Evolutionary conservation across 2,888 invertebrate genomes (phyloP).

Genomic region (Tillus elongatus): DNA sequence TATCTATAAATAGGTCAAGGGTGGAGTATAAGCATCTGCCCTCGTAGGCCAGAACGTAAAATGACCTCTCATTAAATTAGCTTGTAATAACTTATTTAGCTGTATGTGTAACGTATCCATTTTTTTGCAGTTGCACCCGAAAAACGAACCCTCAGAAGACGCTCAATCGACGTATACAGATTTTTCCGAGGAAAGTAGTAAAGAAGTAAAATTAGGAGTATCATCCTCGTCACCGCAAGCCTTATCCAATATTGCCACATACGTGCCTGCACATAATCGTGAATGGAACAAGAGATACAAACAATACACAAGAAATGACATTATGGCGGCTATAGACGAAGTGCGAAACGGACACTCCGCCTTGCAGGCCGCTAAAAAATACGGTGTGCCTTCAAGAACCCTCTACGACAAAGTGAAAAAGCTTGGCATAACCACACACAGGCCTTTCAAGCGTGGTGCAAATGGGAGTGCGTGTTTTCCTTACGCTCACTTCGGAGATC

Average conservation of each 20-base stretch:
- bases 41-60: too few relatives aligned
- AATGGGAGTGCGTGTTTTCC: slow-evolving; percentile 52
- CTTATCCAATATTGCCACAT: slow-evolving; percentile 55
- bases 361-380: slow-evolving; percentile 77
- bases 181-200: slow-evolving; percentile 57
- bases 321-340: slow-evolving; percentile 78
- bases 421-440: slow-evolving; percentile 72
- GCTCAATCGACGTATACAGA: slow-evolving; percentile 73
- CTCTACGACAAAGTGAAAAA: slow-evolving; percentile 90
- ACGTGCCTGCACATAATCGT: slow-evolving; percentile 70
- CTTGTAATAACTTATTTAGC: too few relatives aligned
- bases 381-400: slow-evolving; percentile 80
- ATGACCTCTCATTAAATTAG: too few relatives aligned
- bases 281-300: slow-evolving; percentile 94
- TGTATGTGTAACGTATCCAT: too few relatives aligned
- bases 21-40: too few relatives aligned
- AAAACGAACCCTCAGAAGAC: slow-evolving; percentile 60
- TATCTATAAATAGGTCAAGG: too few relatives aligned
- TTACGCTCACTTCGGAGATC: slow-evolving; percentile 49
- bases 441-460: slow-evolving; percentile 61
- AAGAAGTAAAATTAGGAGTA: slow-evolving; percentile 45
- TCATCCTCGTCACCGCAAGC: slow-evolving; percentile 53
- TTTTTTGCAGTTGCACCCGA: slow-evolving; percentile 44
- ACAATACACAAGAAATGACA: slow-evolving; percentile 80
- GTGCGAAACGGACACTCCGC: slow-evolving; percentile 84